Percentiles rank a stretch among this genome's conserved stretches.
Conservation (phyloP, 2,113 vertebrate genomes). For the Poeciliopsis retropinna region DNA sequence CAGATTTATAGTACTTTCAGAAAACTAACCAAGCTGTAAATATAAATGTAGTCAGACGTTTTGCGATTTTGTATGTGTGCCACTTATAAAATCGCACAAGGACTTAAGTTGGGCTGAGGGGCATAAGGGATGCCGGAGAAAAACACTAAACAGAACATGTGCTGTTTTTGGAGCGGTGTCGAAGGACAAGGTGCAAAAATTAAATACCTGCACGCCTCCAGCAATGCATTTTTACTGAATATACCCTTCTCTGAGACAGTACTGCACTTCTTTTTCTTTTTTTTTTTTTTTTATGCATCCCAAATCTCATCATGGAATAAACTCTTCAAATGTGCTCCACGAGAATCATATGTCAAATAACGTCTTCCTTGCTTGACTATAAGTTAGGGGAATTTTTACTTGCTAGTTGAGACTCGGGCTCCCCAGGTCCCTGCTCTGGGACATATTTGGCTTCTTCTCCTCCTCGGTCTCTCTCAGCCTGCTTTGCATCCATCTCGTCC, state of each 20-base stretch:
- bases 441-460: slow-evolving; percentile 38
- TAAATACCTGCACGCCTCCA: slow-evolving; percentile 34
- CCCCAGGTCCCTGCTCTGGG: slow-evolving; percentile 56
- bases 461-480: slow-evolving; percentile 43
- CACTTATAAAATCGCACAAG: background rate
- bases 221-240: slow-evolving; percentile 8
- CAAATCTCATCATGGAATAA: slow-evolving; percentile 36
- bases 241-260: slow-evolving; percentile 14
- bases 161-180: too few species aligned
- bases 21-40: background rate
- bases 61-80: background rate
- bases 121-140: background rate
- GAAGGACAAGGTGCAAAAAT: background rate
- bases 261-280: background rate
- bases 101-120: background rate
- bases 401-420: slow-evolving; percentile 23
- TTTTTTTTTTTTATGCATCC: background rate
- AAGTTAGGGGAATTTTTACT: slow-evolving; percentile 47
- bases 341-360: slow-evolving; percentile 51
- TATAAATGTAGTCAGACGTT: slow-evolving; percentile 4
- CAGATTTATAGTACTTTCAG: background rate
- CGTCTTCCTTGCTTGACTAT: slow-evolving; percentile 25
- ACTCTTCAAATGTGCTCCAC: slow-evolving; percentile 50
- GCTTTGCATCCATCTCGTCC: slow-evolving; percentile 64
- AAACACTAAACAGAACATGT: background rate